Base-by-base conservation (phyloP, 30 jellyfish, hydroid and myxozoan species). In the Phacellophora camtschatica region DNA sequence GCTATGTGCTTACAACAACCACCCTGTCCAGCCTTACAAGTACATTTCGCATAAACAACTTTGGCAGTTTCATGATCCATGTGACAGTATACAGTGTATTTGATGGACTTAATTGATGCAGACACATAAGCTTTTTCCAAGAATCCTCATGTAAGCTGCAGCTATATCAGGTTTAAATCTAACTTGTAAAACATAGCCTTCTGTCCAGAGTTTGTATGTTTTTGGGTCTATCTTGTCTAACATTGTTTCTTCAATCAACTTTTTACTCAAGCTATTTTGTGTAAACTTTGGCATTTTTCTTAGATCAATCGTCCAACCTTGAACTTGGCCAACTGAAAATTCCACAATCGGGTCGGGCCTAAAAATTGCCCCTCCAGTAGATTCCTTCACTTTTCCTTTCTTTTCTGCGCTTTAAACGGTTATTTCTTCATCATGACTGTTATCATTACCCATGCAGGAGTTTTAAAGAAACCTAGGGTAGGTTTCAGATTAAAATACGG, bases 1-100 rank as follows among this genome's bases (percentile, higher is more conserved):
- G 90, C 88, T 19, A 37, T 89, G 49, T 80, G 89, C 46, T 57
- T 57, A 73, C 84, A 77, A 46, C 87, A 74, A n/a, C 89, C 79
- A 36, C 79, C 84, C 39, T 49, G 74, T 25, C 87, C 87, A n/a
- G 87, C 87, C 34, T 74, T 74, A 48, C 71, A 49, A 35, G 22
- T 55, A 37, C 61, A 55, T 27, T 48, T 51, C 4, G 82, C 75
- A 73, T 18, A 23, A 10, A 73, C 50, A 48, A 55, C 59, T 13
- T 73, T 57, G 8, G 32, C 61, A 48, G 11, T 73, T 13, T 72
- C 58, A 19, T 51, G 74, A 37, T 39, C 43, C n/a, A 34, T 28
- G 36, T 48, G 16, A 43, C 24, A 31, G 51, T 48, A 46, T 12
- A 73, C 81, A 16, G 18, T 49, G 77, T 73, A 73, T 16, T 41